Percentiles rank a stretch among this genome's conserved stretches.
Conservation (phyloP, 2,888 invertebrate genomes). For the Megastigmus dorsalis region DNA sequence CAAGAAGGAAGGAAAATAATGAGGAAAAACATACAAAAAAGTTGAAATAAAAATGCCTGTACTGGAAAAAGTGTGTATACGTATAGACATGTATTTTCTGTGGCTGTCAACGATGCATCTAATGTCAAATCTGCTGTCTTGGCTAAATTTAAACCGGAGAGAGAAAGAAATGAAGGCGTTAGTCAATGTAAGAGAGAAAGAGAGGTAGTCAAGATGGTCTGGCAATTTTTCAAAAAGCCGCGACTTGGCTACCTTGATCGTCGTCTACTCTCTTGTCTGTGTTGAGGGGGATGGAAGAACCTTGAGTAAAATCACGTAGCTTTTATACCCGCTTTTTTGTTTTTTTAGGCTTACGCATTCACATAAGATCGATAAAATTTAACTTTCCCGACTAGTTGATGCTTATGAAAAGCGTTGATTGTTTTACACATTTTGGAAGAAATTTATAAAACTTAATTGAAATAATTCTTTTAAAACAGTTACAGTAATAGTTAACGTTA, state of each 20-base stretch:
- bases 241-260: constrained; percentile 53
- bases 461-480: no score
- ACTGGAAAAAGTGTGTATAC: neutral
- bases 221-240: constrained; percentile 67
- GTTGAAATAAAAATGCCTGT: no score
- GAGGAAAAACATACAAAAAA: no score
- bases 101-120: constrained; percentile 58
- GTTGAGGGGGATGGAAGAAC: constrained; percentile 29
- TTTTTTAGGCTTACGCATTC: no score
- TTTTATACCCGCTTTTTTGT: no score
- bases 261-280: constrained; percentile 18
- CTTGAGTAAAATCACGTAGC: constrained; percentile 8
- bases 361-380: no score
- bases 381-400: no score
- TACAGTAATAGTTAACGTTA: no score
- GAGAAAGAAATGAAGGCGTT: constrained; percentile 36
- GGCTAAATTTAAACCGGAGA: constrained; percentile 68
- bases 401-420: no score
- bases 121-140: constrained; percentile 68
- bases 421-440: no score
- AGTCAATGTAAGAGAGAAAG: constrained; percentile 49
- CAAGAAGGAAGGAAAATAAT: no score
- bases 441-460: no score
- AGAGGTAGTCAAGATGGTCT: constrained; percentile 52
- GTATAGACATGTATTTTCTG: neutral